Percentiles rank a stretch among this genome's conserved stretches.
phyloP scores from a whole-genome alignment of 2,888 invertebrate species.

The Sesia apiformis region DNA sequence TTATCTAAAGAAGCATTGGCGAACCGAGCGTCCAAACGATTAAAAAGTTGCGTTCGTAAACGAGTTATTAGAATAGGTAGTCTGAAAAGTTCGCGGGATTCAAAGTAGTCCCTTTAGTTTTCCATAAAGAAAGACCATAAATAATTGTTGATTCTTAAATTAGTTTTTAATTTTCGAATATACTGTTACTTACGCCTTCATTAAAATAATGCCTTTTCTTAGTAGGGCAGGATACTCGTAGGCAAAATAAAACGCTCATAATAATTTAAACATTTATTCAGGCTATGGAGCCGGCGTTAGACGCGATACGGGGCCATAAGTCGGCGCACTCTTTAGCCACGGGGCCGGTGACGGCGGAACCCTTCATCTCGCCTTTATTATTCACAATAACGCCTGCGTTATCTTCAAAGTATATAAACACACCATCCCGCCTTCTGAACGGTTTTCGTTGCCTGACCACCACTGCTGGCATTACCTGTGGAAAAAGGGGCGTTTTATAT shows the following conservation, averaged over 20 bases:
- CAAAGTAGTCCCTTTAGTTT: no score
- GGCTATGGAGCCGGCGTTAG: conserved; percentile 99
- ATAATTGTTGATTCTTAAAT: no score
- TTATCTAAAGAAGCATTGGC: no score
- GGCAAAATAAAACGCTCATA: neutral
- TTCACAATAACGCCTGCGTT: conserved; percentile 99
- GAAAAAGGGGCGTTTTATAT: no score
- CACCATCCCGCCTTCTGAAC: conserved; percentile 98
- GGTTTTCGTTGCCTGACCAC: conserved; percentile 99
- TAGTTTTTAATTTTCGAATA: no score
- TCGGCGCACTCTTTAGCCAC: conserved; percentile 99
- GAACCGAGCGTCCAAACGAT: no score
- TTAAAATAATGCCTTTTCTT: neutral
- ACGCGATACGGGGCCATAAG: conserved; percentile 99
- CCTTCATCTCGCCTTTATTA: conserved; percentile 99
- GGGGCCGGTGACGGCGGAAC: conserved; percentile 99
- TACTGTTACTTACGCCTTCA: neutral
- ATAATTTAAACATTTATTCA: conserved; percentile 42
- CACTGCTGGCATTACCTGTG: conserved; percentile 97
- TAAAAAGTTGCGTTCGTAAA: no score
- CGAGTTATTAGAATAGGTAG: no score
- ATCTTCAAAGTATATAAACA: conserved; percentile 99
- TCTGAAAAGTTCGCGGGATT: no score
- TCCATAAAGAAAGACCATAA: no score
- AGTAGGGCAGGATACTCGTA: neutral